Evolutionary conservation across 2,888 invertebrate genomes (phyloP).

Genomic region (Himalopsyche japonica): DNA sequence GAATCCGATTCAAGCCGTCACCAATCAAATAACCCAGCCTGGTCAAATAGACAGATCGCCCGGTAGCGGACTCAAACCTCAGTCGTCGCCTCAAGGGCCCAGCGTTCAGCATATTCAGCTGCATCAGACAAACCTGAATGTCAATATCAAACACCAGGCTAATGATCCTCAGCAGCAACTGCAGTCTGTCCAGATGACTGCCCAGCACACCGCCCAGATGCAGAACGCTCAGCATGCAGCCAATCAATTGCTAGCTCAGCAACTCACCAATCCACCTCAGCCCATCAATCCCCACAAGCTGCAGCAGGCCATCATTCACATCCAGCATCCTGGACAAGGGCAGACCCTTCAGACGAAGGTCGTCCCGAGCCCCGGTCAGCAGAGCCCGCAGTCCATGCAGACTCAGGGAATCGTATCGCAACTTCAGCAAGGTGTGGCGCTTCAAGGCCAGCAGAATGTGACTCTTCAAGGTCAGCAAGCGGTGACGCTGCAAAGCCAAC

Average conservation of each 20-base stretch:
- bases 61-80: slow-evolving; percentile 45
- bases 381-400: slow-evolving; percentile 22
- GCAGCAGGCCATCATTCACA: slow-evolving; percentile 59
- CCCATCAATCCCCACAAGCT: slow-evolving; percentile 59
- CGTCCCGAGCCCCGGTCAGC: slow-evolving; percentile 29
- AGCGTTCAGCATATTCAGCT: slow-evolving; percentile 34
- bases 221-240: slow-evolving; percentile 53
- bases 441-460: slow-evolving; percentile 20
- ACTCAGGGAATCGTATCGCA: slow-evolving; percentile 31
- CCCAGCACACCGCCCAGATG: slow-evolving; percentile 32
- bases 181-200: slow-evolving; percentile 21
- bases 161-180: slow-evolving; percentile 20
- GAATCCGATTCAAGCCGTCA: slow-evolving; percentile 49
- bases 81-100: slow-evolving; percentile 41
- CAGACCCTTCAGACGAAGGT: slow-evolving; percentile 35
- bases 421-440: slow-evolving; percentile 15
- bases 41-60: slow-evolving; percentile 45
- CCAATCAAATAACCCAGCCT: slow-evolving; percentile 51
- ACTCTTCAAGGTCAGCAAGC: background rate
- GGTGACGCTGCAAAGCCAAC: background rate
- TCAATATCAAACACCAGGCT: slow-evolving; percentile 20
- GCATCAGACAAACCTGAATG: slow-evolving; percentile 30
- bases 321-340: slow-evolving; percentile 52
- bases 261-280: slow-evolving; percentile 58
- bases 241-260: slow-evolving; percentile 57